Percentiles rank a stretch among this genome's conserved stretches.
Evolutionary conservation across 2,797 vertebrate species (phyloP).

Genomic region (Okamejei kenojei): DNA sequence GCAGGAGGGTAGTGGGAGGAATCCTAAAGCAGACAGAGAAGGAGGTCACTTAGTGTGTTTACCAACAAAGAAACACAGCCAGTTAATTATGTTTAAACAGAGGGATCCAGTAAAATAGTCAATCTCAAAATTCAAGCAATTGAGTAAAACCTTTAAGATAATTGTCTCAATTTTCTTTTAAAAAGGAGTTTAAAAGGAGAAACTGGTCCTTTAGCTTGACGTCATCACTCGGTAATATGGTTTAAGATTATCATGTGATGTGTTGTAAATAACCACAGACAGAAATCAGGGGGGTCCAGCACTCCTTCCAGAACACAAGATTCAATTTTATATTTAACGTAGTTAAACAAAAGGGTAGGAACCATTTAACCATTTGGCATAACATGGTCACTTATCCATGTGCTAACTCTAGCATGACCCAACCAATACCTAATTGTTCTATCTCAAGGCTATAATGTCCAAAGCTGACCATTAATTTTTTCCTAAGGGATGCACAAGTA

Average conservation of each 20-base stretch:
- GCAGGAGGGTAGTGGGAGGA: constrained; percentile 79
- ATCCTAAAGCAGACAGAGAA: constrained; percentile 54
- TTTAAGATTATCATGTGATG: neutral
- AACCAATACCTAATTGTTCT: neutral
- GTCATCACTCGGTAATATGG: neutral
- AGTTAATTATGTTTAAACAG: neutral
- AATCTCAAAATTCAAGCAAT: neutral
- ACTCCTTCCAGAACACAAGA: neutral
- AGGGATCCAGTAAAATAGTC: neutral
- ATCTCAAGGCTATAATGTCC: neutral
- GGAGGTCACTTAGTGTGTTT: neutral
- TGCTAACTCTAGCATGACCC: neutral
- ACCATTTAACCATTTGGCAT: neutral
- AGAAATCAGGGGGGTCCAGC: neutral
- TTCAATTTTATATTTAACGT: neutral
- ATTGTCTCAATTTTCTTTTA: neutral
- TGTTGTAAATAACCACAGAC: neutral
- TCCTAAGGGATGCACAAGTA: neutral
- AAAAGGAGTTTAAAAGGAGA: neutral
- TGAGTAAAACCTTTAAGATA: neutral
- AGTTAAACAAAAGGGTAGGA: neutral
- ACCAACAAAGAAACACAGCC: neutral
- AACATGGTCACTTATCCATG: neutral
- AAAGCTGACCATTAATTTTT: neutral
- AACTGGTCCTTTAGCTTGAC: neutral